These are phyloP conservation scores for Sandelia bainsii DNA, from an alignment of 2,797 vertebrate genomes.

Conservation along the genomic window DNA sequence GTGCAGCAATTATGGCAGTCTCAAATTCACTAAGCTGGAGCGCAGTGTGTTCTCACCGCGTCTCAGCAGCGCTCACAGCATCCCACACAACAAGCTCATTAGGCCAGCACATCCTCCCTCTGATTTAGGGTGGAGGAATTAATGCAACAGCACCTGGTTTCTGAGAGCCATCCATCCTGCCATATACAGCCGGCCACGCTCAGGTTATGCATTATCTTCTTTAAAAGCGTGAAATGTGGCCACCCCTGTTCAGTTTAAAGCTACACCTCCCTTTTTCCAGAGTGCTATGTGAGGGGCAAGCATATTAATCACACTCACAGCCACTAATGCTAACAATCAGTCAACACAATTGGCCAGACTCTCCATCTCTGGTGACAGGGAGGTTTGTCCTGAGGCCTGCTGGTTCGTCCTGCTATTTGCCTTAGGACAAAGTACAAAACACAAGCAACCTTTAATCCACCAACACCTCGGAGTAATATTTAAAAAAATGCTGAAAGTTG, in stretches of 20 bases:
- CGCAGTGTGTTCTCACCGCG: conserved; percentile 77
- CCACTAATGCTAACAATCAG: conserved; percentile 93
- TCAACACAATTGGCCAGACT: conserved; percentile 87
- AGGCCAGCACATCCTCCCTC: conserved; percentile 81
- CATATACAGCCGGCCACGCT: conserved; percentile 55
- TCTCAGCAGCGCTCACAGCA: conserved; percentile 78
- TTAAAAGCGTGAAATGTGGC: conserved; percentile 81
- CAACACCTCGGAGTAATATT: conserved; percentile 17
- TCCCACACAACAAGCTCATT: conserved; percentile 85
- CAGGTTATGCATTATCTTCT: conserved; percentile 78
- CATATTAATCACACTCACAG: conserved; percentile 96
- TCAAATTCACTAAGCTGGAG: conserved; percentile 77
- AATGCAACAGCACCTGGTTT: conserved; percentile 81
- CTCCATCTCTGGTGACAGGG: conserved; percentile 90
- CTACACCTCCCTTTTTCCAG: conserved; percentile 81
- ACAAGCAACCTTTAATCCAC: conserved; percentile 35
- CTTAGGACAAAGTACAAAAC: conserved; percentile 83
- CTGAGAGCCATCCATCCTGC: conserved; percentile 78
- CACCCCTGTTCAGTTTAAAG: conserved; percentile 84
- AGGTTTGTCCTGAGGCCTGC: conserved; percentile 88
- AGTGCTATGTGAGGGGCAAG: conserved; percentile 86
- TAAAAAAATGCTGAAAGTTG: conserved; percentile 22
- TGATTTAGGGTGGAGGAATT: conserved; percentile 81
- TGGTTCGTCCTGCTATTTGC: conserved; percentile 85
- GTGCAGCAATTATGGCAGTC: conserved; percentile 79